phyloP scores from a whole-genome alignment of 2,113 vertebrate species.

The Cervus canadensis region DNA sequence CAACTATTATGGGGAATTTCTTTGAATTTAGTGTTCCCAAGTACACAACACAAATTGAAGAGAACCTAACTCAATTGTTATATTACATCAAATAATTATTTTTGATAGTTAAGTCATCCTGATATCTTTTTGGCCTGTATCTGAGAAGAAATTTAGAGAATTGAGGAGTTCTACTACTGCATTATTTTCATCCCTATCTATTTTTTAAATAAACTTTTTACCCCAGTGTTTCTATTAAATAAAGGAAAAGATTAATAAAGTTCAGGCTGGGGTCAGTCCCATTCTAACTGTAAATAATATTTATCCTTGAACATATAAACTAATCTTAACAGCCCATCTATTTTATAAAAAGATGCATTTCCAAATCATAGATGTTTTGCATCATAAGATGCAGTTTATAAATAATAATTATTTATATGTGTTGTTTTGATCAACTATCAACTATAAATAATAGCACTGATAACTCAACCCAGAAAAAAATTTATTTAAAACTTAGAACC shows the following conservation, averaged over 20 bases:
- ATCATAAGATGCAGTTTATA: neutral
- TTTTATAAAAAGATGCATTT: neutral
- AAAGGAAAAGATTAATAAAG: neutral
- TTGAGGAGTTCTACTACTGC: neutral
- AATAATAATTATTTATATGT: neutral
- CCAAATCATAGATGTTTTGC: neutral
- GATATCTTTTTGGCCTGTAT: neutral
- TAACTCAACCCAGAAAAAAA: neutral
- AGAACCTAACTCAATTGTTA: neutral
- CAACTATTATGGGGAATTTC: neutral
- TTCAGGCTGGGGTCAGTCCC: neutral
- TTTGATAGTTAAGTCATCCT: neutral
- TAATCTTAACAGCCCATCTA: neutral
- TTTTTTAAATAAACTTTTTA: neutral
- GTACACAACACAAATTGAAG: neutral
- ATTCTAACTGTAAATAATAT: neutral
- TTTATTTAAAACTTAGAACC: neutral
- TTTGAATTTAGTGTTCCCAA: neutral
- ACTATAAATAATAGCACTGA: neutral
- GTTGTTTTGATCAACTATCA: neutral
- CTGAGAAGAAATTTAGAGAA: neutral
- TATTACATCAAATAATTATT: neutral
- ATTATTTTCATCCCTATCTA: neutral
- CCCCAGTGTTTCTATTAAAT: neutral
- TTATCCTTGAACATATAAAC: neutral